phyloP scores from a whole-genome alignment of 1,140 invertebrate species.

The Macrocentrus cingulum region DNA sequence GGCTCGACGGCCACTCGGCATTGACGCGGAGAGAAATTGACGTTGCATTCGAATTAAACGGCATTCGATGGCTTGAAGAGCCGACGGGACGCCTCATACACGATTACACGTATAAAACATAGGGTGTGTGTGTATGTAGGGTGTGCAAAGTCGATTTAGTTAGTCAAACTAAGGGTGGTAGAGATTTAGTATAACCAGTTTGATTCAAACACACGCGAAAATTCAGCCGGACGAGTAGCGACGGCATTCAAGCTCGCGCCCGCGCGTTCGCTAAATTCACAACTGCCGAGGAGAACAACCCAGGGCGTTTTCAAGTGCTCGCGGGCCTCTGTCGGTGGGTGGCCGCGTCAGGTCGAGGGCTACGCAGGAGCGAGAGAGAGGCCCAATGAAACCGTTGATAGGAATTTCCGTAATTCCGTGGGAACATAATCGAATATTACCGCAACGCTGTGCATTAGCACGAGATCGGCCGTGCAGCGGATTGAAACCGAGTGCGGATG shows the following conservation, averaged over 20 bases:
- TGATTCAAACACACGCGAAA: no score
- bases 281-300: conserved; percentile 5
- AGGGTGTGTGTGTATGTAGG: neutral
- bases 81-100: conserved; percentile 16
- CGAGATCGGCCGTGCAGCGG: conserved; percentile 23
- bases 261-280: conserved; percentile 3
- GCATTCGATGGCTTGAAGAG: conserved; percentile 16
- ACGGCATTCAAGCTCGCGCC: no score
- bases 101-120: neutral
- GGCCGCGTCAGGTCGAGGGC: neutral
- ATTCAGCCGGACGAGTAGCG: no score
- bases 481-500: conserved; percentile 27
- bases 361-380: neutral
- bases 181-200: no score
- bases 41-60: conserved; percentile 16
- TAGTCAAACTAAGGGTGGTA: conserved; percentile 8
- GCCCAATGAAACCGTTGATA: conserved; percentile 28
- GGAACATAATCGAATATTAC: conserved; percentile 30
- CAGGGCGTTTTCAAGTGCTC: conserved; percentile 9
- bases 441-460: conserved; percentile 28
- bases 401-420: conserved; percentile 30
- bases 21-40: conserved; percentile 18
- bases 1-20: conserved; percentile 18
- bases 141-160: conserved; percentile 17
- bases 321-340: neutral